Conservation (phyloP, 2,113 vertebrate genomes). For the Elachura formosa region DNA sequence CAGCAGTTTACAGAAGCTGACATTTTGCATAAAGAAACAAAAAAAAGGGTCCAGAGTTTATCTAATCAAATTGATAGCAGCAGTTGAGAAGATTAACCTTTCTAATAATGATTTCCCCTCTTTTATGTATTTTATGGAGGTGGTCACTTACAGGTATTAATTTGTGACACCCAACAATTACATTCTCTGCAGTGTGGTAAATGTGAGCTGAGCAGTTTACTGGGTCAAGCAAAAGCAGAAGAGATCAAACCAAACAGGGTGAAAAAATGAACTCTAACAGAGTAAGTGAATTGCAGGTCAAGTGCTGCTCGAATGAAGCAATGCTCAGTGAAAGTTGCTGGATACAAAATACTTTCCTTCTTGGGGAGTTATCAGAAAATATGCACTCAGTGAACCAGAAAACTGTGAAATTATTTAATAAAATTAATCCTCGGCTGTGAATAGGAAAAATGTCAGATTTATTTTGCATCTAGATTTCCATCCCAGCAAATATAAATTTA, state of each 20-base stretch:
- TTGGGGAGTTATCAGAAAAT: conserved; percentile 18
- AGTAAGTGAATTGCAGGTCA: conserved; percentile 6
- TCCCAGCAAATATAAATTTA: conserved; percentile 36
- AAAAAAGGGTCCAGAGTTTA: conserved; percentile 8
- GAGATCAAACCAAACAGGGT: conserved; percentile 38
- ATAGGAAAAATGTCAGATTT: conserved; percentile 46
- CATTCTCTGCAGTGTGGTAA: neutral
- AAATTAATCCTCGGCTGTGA: conserved; percentile 32
- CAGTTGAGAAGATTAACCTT: conserved; percentile 26
- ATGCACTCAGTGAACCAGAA: conserved; percentile 24
- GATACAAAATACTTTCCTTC: neutral
- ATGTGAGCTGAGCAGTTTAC: conserved; percentile 34
- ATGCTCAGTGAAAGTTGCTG: neutral
- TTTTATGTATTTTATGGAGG: neutral
- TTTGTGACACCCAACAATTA: conserved; percentile 37
- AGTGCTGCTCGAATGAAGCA: neutral
- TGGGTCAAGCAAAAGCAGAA: conserved; percentile 52
- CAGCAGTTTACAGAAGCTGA: conserved; percentile 1
- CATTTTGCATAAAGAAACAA: conserved; percentile 29
- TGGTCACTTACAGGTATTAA: neutral
- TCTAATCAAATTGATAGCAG: neutral
- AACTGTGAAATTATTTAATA: conserved; percentile 34
- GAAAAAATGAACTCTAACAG: conserved; percentile 16
- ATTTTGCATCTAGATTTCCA: conserved; percentile 47
- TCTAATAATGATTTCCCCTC: neutral